phyloP scores from a whole-genome alignment of 2,888 invertebrate species.

The Cylindroiulus punctatus region DNA sequence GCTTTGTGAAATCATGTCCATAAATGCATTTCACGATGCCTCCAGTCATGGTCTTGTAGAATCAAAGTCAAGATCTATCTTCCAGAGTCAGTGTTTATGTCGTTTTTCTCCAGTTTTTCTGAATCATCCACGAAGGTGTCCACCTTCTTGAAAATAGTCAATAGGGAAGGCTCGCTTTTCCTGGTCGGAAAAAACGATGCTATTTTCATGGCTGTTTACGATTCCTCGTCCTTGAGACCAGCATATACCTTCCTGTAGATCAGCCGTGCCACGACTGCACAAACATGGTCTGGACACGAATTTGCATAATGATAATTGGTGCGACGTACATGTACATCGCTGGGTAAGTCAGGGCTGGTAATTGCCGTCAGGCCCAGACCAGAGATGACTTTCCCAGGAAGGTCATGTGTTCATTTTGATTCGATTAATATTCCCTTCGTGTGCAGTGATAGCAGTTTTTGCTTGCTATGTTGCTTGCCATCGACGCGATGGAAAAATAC shows the following conservation, averaged over 20 bases:
- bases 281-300: neutral
- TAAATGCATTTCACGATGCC: too few relatives aligned
- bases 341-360: neutral
- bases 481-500: too few relatives aligned
- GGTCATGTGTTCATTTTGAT: too few relatives aligned
- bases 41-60: too few relatives aligned
- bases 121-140: neutral
- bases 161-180: neutral
- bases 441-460: too few relatives aligned
- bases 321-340: neutral
- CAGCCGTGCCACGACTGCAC: neutral
- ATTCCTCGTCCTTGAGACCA: constrained; percentile 2
- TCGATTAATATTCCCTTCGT: too few relatives aligned
- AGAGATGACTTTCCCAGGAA: too few relatives aligned
- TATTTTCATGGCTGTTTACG: neutral
- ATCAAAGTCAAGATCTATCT: too few relatives aligned
- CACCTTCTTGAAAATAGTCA: neutral
- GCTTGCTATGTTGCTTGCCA: too few relatives aligned
- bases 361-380: neutral
- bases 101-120: too few relatives aligned
- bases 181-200: neutral
- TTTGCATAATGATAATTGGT: neutral
- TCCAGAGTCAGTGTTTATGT: too few relatives aligned
- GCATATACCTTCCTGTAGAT: neutral
- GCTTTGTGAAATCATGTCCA: too few relatives aligned